phyloP scores from a whole-genome alignment of 2,888 invertebrate species.

The Gortyna flavago region DNA sequence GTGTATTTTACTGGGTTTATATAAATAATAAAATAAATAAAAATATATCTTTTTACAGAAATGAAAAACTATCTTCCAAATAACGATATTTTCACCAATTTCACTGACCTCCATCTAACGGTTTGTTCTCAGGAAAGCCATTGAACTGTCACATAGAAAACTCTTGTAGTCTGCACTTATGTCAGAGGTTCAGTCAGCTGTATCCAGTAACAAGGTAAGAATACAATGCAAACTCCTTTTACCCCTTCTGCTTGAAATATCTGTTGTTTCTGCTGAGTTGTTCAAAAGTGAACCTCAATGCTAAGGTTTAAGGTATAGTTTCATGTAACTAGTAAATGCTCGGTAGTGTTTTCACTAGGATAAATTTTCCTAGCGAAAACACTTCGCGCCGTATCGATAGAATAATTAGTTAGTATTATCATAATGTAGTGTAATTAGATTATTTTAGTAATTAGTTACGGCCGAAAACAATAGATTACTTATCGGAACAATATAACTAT shows the following conservation, averaged over 20 bases:
- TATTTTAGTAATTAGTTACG: conserved; percentile 6
- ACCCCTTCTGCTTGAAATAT: neutral
- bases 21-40: neutral
- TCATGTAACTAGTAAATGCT: conserved; percentile 10
- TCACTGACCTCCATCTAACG: neutral
- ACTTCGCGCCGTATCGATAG: conserved; percentile 13
- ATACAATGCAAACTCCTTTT: conserved; percentile 24
- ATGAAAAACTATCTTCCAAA: neutral
- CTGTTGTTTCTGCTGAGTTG: neutral
- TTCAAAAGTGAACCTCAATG: conserved; percentile 4
- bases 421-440: conserved; percentile 20
- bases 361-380: neutral
- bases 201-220: conserved; percentile 93
- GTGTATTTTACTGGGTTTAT: neutral
- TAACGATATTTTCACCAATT: neutral
- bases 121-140: conserved; percentile 89
- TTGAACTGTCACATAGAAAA: conserved; percentile 91
- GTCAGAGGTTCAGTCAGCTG: conserved; percentile 95
- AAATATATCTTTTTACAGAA: neutral
- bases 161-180: conserved; percentile 96
- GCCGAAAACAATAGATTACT: conserved; percentile 7
- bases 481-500: neutral
- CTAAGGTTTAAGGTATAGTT: conserved; percentile 3
- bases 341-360: conserved; percentile 4
- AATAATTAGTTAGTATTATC: conserved; percentile 13